A percentile compares a stretch with the other conserved stretches of the same genome.
phyloP scores from a whole-genome alignment of 2,888 invertebrate species.

The Drosophila rellima region DNA sequence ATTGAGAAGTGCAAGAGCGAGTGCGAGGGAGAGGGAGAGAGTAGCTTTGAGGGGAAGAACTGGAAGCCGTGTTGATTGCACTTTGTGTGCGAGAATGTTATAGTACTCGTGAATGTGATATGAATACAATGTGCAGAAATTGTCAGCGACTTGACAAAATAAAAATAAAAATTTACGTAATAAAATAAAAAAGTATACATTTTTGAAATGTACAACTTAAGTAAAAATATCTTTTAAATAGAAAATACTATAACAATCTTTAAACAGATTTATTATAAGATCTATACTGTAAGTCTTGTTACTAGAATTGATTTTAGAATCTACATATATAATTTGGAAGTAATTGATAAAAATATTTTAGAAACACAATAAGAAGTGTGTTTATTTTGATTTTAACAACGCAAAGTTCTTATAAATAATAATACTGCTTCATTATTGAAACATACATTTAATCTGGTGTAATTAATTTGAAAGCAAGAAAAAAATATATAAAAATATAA shows the following conservation, averaged over 20 bases:
- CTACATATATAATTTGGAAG: too few relatives aligned
- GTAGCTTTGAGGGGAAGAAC: neutral
- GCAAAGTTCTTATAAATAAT: too few relatives aligned
- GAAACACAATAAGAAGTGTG: neutral
- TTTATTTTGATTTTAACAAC: too few relatives aligned
- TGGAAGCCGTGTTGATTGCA: constrained; percentile 62
- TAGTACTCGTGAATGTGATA: constrained; percentile 21
- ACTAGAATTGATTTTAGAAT: too few relatives aligned
- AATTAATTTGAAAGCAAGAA: too few relatives aligned
- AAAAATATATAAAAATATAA: neutral
- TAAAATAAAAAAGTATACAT: neutral
- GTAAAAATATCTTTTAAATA: neutral
- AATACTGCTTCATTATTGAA: too few relatives aligned
- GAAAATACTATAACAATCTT: neutral
- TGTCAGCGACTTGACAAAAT: constrained; percentile 9
- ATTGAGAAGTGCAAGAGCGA: neutral
- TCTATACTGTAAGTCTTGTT: too few relatives aligned
- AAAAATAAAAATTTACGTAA: neutral
- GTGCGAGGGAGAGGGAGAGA: neutral
- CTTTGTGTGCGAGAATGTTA: constrained; percentile 61
- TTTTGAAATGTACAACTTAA: neutral
- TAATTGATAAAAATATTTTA: too few relatives aligned
- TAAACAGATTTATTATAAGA: neutral
- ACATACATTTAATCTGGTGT: too few relatives aligned
- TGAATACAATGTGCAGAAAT: constrained; percentile 24